Evolutionary conservation across 92 coral and sea anemone genomes (phyloP).

Genomic region (Chrysogorgia sp.): DNA sequence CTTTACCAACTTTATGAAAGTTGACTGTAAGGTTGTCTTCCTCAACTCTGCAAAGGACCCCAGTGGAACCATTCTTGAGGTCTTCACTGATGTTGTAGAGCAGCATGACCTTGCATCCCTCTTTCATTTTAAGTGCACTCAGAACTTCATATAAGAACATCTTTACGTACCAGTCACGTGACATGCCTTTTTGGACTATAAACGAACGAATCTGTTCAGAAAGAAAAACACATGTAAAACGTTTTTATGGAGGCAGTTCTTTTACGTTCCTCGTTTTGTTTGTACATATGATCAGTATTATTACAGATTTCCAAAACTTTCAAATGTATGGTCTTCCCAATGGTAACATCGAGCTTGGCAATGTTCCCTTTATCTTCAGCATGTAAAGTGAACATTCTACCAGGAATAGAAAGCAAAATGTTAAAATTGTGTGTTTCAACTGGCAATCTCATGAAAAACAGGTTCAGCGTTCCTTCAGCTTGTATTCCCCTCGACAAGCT

Average conservation of each 20-base stretch:
- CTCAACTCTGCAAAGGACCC: constrained; percentile 35
- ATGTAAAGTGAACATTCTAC: constrained; percentile 49
- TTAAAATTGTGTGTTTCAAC: constrained; percentile 55
- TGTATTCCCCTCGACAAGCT: constrained; percentile 6
- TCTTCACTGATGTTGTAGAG: constrained; percentile 47
- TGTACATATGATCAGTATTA: too few species aligned
- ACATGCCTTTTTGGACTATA: too few species aligned
- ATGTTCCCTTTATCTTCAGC: constrained; percentile 56
- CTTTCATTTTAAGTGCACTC: too few species aligned
- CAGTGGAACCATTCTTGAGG: constrained; percentile 50
- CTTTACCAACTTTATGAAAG: constrained; percentile 19
- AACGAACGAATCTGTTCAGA: too few species aligned
- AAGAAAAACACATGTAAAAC: too few species aligned
- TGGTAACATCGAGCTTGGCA: not conserved
- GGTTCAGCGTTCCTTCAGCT: constrained; percentile 36
- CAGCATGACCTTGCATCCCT: constrained; percentile 50
- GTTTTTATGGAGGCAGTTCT: too few species aligned
- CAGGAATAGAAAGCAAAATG: constrained; percentile 52
- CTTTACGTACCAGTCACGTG: too few species aligned
- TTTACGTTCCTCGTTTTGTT: too few species aligned
- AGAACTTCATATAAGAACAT: too few species aligned
- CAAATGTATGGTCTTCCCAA: constrained; percentile 27
- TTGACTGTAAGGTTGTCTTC: constrained; percentile 28
- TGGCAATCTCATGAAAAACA: constrained; percentile 61
- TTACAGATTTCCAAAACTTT: too few species aligned